These are phyloP conservation scores for Oryzias woworae DNA, from an alignment of 2,113 vertebrate genomes.

Conservation along the genomic window DNA sequence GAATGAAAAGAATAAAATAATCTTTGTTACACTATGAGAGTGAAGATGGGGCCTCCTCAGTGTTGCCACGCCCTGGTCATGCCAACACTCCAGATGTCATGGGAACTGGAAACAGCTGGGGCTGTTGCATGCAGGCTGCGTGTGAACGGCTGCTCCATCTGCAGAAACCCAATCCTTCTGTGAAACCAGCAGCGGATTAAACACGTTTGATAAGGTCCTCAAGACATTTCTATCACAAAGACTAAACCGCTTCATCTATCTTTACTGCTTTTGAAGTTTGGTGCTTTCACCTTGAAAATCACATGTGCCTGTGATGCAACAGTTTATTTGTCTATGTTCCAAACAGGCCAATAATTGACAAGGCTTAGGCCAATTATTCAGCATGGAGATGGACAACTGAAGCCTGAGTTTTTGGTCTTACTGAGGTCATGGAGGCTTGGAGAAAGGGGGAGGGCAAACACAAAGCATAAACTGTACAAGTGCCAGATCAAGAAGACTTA, in stretches of 20 bases:
- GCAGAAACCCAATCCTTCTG: constrained; percentile 80
- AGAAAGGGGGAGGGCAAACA: constrained; percentile 65
- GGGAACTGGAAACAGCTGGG: constrained; percentile 80
- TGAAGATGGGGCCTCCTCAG: constrained; percentile 41
- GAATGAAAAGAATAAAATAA: not conserved
- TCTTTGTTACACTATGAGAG: constrained; percentile 28
- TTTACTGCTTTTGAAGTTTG: constrained; percentile 28
- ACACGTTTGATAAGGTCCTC: constrained; percentile 76
- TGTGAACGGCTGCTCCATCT: constrained; percentile 72
- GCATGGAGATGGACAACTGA: constrained; percentile 30
- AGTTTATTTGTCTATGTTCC: not conserved
- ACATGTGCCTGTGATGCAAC: not conserved
- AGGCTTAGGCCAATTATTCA: constrained; percentile 7
- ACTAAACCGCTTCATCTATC: constrained; percentile 18
- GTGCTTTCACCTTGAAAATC: not conserved
- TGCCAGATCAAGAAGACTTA: constrained; percentile 68
- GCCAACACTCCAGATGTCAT: constrained; percentile 78
- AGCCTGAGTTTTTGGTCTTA: constrained; percentile 29
- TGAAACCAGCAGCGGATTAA: constrained; percentile 78
- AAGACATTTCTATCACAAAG: constrained; percentile 72
- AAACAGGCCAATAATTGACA: not conserved
- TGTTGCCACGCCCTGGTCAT: constrained; percentile 69
- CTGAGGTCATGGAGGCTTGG: constrained; percentile 55
- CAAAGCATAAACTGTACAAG: constrained; percentile 42
- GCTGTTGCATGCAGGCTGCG: constrained; percentile 59